phyloP scores from a whole-genome alignment of 2,888 invertebrate species.

The Epicampocera succincta region DNA sequence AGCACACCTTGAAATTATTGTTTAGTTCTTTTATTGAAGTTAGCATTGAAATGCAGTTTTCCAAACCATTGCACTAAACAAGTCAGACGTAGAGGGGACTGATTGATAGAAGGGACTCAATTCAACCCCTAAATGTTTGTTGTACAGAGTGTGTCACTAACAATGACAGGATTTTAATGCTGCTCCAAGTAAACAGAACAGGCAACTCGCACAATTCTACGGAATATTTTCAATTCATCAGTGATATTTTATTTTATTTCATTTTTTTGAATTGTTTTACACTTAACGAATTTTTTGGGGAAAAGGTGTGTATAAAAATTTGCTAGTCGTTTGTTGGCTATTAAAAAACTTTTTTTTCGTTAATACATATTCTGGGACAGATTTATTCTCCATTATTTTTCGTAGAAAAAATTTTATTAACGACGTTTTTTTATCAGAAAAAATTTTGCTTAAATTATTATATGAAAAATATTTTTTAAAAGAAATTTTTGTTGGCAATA shows the following conservation, averaged over 20 bases:
- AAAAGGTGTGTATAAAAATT: too few species aligned
- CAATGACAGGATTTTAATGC: slow-evolving; percentile 29
- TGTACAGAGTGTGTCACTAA: not conserved
- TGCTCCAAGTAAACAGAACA: slow-evolving; percentile 15
- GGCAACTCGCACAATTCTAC: slow-evolving; percentile 13
- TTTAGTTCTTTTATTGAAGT: not conserved
- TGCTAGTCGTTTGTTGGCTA: too few species aligned
- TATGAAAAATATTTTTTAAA: too few species aligned
- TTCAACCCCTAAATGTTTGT: slow-evolving; percentile 37
- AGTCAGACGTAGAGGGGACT: slow-evolving; percentile 46
- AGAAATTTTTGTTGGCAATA: too few species aligned
- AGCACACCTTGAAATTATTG: slow-evolving; percentile 66
- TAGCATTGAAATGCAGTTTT: slow-evolving; percentile 64
- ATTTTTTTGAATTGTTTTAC: not conserved
- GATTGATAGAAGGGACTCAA: slow-evolving; percentile 2
- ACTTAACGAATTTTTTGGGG: slow-evolving; percentile 1
- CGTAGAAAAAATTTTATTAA: too few species aligned
- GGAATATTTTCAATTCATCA: slow-evolving; percentile 34
- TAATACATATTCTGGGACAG: too few species aligned
- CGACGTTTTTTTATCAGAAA: too few species aligned
- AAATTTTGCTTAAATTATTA: too few species aligned
- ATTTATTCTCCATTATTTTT: too few species aligned
- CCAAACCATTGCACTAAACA: slow-evolving; percentile 52
- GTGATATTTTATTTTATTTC: not conserved
- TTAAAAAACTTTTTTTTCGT: too few species aligned